These are phyloP conservation scores for Theonella swinhoei DNA, from an alignment of 37 sponge, comb jelly and placozoan species.

Conservation along the genomic window DNA sequence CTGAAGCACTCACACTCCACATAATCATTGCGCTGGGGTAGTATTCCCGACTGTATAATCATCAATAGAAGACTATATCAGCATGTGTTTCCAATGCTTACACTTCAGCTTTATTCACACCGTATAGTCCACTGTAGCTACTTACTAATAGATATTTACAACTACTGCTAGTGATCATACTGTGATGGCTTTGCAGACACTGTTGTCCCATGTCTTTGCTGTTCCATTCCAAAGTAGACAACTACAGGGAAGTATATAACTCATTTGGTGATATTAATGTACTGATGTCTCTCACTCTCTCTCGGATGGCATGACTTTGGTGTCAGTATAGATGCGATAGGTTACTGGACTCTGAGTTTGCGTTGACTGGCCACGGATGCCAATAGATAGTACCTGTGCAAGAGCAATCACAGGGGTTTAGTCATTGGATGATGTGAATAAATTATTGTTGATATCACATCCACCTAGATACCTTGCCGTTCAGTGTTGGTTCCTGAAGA, in stretches of 20 bases:
- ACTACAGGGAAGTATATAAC: not conserved
- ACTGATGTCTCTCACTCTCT: slow-evolving; percentile 27
- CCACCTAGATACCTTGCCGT: slow-evolving; percentile 27
- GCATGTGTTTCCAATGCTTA: too few relatives aligned
- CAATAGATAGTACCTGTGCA: slow-evolving; percentile 40
- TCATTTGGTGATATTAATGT: not conserved
- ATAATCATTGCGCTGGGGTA: slow-evolving; percentile 29
- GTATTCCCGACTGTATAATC: not conserved
- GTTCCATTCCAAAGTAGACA: slow-evolving; percentile 44
- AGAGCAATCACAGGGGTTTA: too few relatives aligned
- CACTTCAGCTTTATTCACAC: too few relatives aligned
- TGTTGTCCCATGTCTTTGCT: not conserved
- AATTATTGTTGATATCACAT: not conserved
- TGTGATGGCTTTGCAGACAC: not conserved
- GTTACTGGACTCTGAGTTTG: slow-evolving; percentile 12
- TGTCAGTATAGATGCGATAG: slow-evolving; percentile 30
- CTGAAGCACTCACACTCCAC: slow-evolving; percentile 57
- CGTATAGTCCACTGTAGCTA: too few relatives aligned
- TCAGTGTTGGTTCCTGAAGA: slow-evolving; percentile 29
- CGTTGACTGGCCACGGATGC: not conserved
- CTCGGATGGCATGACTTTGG: slow-evolving; percentile 13
- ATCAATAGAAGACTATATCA: too few relatives aligned
- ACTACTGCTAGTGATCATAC: too few relatives aligned
- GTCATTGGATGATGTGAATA: not conserved
- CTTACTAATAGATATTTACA: too few relatives aligned